These are phyloP conservation scores for Tauraco hartlaubi DNA, from an alignment of 2,797 vertebrate genomes.

Conservation along the genomic window DNA sequence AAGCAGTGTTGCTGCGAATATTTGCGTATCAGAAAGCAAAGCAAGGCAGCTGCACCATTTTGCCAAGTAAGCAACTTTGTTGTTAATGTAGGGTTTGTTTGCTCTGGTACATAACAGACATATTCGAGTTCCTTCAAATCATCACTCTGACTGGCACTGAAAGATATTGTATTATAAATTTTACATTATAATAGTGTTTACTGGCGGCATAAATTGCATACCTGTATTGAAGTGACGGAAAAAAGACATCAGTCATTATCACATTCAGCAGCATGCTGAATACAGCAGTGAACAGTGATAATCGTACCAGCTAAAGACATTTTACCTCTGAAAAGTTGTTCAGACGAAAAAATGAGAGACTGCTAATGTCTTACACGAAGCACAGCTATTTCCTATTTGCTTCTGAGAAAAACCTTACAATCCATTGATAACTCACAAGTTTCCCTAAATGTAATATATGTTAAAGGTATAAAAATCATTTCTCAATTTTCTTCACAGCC, in stretches of 20 bases:
- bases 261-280: conserved; percentile 51
- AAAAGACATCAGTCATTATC: conserved; percentile 68
- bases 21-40: neutral
- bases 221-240: conserved; percentile 64
- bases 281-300: conserved; percentile 53
- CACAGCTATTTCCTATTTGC: conserved; percentile 26
- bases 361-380: neutral
- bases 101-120: conserved; percentile 69
- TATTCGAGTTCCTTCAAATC: conserved; percentile 56
- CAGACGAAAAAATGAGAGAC: conserved; percentile 23
- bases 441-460: neutral
- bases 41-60: conserved; percentile 42
- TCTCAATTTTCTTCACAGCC: neutral
- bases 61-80: conserved; percentile 63
- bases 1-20: neutral
- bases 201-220: conserved; percentile 69
- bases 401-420: conserved; percentile 24
- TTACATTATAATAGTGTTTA: conserved; percentile 76
- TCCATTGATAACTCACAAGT: conserved; percentile 13
- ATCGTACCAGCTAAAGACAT: conserved; percentile 52
- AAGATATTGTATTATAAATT: conserved; percentile 75
- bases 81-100: conserved; percentile 68
- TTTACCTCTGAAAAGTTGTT: conserved; percentile 58
- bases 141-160: conserved; percentile 70
- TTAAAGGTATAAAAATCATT: conserved; percentile 26